Conservation (phyloP, 2,797 vertebrate species). For the Rallus crepitans region DNA sequence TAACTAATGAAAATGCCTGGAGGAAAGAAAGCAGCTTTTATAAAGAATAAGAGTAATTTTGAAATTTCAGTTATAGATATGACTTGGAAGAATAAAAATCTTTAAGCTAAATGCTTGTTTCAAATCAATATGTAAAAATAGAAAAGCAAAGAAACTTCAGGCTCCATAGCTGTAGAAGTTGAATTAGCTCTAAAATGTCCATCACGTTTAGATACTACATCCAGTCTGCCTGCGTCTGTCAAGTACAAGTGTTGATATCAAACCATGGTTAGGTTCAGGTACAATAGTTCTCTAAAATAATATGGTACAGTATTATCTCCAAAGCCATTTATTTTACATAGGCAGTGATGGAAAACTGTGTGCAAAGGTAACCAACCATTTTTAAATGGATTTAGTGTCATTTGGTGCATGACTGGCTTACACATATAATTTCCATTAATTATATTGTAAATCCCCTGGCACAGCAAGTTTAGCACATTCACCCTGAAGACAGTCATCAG, state of each 20-base stretch:
- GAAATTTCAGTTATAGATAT: not conserved
- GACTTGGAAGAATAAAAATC: not conserved
- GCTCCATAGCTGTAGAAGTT: not conserved
- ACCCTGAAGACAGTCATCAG: conserved; percentile 29
- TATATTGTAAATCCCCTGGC: not conserved
- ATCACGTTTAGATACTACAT: not conserved
- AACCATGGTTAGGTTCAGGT: not conserved
- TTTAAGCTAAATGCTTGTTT: not conserved
- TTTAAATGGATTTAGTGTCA: conserved; percentile 25
- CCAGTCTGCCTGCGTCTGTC: not conserved
- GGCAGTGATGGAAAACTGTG: not conserved
- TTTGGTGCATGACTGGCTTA: not conserved
- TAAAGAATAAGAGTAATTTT: not conserved
- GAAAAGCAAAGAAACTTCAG: not conserved
- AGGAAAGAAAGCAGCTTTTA: not conserved
- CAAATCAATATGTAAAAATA: not conserved
- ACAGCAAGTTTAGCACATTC: conserved; percentile 16
- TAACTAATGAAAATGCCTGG: not conserved
- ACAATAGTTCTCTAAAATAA: not conserved
- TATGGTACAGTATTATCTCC: not conserved
- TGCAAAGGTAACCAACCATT: not conserved
- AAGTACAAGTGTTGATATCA: not conserved
- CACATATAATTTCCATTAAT: conserved; percentile 7
- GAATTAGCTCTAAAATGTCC: not conserved
- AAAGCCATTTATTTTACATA: not conserved